These are phyloP conservation scores for Caradrina kadenii DNA, from an alignment of 2,888 invertebrate genomes.

Conservation along the genomic window DNA sequence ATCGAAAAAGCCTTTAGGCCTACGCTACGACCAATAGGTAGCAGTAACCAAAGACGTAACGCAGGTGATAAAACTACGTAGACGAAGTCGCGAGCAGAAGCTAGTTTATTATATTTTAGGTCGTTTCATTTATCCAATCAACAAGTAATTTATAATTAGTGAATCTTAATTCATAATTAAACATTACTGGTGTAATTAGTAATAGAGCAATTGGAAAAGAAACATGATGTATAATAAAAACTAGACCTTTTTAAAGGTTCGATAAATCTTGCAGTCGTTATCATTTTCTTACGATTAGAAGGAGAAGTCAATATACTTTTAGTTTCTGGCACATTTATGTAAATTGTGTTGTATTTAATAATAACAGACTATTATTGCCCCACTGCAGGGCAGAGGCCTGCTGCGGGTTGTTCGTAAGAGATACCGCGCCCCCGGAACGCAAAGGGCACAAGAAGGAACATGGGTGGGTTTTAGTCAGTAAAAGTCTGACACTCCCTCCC, in stretches of 20 bases:
- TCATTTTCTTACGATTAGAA: neutral
- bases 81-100: no score
- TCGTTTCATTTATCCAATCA: neutral
- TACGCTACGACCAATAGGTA: no score
- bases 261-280: conserved; percentile 7
- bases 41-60: no score
- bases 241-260: neutral
- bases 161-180: neutral
- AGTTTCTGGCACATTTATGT: neutral
- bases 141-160: neutral
- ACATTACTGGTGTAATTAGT: neutral
- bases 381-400: no score
- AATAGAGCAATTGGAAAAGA: conserved; percentile 1
- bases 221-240: neutral
- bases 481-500: no score
- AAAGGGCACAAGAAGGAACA: no score
- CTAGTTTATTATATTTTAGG: neutral
- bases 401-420: no score
- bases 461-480: no score
- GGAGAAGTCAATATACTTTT: neutral
- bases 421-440: no score
- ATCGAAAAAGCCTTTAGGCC: no score
- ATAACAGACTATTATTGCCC: no score
- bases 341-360: neutral
- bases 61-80: no score